Evolutionary conservation across 2,113 vertebrate species (phyloP), one percentile per base, ranked within the genome.

Genomic region (Aptenodytes forsteri): DNA sequence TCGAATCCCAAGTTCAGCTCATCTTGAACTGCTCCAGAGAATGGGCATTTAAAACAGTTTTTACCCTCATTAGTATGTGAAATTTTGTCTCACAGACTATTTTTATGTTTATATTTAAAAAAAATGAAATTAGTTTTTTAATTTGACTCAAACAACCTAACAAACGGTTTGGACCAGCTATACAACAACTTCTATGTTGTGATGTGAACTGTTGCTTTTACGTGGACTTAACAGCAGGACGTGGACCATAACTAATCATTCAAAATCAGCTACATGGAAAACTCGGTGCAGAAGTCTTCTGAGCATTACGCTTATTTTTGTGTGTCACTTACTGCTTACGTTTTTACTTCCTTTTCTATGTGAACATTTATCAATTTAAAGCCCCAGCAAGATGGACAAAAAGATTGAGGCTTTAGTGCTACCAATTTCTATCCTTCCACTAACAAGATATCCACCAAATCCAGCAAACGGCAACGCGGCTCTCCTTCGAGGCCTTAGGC

Each of bases 161-260:
- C 34, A 22, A 54, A 34, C 1, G 3, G 25, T 22, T 77, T 25
- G 30, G 58, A 47, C 9, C 16, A 36, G 32, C 40, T 67, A 19
- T 6, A 14, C 1, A 2, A 42, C 29, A 59, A 14, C 26, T 22
- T 67, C 47, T 26, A 1, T 17, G 17, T 9, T 2, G 27, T 7
- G 6, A 70, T 11, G 17, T 13, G 47, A 94, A 66, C 47, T 44
- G 19, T 7, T 30, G 21, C 44, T 55, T 19, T 42, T 49, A n/a
- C 0, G 0, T 11, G 22, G n/a, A 47, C 8, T 47, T 55, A 14
- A 38, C 2, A 44, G 77, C 38, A 77, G n/a, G 46, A 55, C 1
- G 3, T 6, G 12, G 44, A 62, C 71, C 10, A 1, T 18, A 61
- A 61, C 32, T 42, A 3, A 55, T 36, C 40, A 29, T 72, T 42